A percentile compares a stretch with the other conserved stretches of the same genome.
Evolutionary conservation across 2,797 vertebrate genomes (phyloP).

Genomic region (Intellagama lesueurii): DNA sequence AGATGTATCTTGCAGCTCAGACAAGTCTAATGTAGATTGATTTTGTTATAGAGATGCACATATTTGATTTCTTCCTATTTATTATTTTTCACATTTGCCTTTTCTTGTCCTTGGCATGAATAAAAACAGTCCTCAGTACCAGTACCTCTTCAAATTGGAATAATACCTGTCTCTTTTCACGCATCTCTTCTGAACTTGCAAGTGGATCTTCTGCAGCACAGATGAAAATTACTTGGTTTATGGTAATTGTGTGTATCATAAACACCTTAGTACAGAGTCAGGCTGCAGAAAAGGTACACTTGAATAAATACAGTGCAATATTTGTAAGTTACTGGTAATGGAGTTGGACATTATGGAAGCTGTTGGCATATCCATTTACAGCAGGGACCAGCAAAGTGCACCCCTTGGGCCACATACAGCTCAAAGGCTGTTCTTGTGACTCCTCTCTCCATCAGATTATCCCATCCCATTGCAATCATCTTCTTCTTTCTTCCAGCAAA

Average conservation of each 20-base stretch:
- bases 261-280: not conserved
- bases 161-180: slow-evolving; percentile 16
- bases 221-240: slow-evolving; percentile 41
- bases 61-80: slow-evolving; percentile 68
- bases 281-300: not conserved
- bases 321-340: not conserved
- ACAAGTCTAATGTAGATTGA: slow-evolving; percentile 62
- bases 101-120: slow-evolving; percentile 50
- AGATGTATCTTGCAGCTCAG: slow-evolving; percentile 51
- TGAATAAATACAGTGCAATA: not conserved
- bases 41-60: slow-evolving; percentile 66
- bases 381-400: not conserved
- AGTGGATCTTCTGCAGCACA: slow-evolving; percentile 49
- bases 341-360: not conserved
- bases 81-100: slow-evolving; percentile 52
- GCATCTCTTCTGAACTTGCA: slow-evolving; percentile 49
- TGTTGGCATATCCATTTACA: not conserved
- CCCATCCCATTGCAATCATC: not conserved
- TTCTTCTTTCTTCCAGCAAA: no score
- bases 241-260: not conserved
- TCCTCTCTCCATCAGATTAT: no score
- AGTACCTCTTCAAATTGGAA: slow-evolving; percentile 51
- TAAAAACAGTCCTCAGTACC: slow-evolving; percentile 55
- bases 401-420: no score
- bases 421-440: no score